Base-by-base conservation (phyloP, 2,888 invertebrate species). In the Drosophila nr. perissopoda region DNA sequence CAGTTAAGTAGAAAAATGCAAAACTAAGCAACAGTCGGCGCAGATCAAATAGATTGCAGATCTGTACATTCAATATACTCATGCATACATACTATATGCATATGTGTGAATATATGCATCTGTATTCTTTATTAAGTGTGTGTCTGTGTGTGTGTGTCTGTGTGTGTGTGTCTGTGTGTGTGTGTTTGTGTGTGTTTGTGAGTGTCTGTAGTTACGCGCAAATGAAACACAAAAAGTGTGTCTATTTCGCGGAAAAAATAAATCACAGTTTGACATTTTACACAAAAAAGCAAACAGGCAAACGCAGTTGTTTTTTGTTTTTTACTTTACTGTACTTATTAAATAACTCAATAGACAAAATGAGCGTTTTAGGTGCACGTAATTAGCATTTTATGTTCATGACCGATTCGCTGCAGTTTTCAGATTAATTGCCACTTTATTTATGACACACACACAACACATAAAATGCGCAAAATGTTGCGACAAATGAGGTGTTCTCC, bases 1-100 rank as follows among this genome's bases (percentile, higher is more conserved):
- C 62, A 61, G 72, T 67, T 70, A 76, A 76, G 59, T 82, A 63
- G 76, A 84, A 83, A 80, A 85, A 81, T 85, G 88, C 84, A 87
- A 76, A 80, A 59, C 75, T 71, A 53, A 63, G 74, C 82, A 72
- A 62, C 53, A 59, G 87, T 81, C 87, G 87, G 88, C 79, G 73
- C 76, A 82, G 87, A 87, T 87, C 87, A 87, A 87, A 87, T 81
- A 88, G 88, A 86, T 87, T 88, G 88, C 70, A 66, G 72, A 65
- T 72, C 57, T 54, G 48, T 71, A 58, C 52, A 64, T n/a, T 54
- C 27, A 18, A 54, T 38, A 48, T 33, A 46, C 27, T 31, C 52
- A 29, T 54, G 49, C 38, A 54, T 33, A 66, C 67, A 67, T 38
- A 53, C 40, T 34, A n/a, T 36, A 53, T 25, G 49, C 25, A 48